Base-by-base conservation (phyloP, 92 coral and sea anemone species). In the Actinernus sp. region DNA sequence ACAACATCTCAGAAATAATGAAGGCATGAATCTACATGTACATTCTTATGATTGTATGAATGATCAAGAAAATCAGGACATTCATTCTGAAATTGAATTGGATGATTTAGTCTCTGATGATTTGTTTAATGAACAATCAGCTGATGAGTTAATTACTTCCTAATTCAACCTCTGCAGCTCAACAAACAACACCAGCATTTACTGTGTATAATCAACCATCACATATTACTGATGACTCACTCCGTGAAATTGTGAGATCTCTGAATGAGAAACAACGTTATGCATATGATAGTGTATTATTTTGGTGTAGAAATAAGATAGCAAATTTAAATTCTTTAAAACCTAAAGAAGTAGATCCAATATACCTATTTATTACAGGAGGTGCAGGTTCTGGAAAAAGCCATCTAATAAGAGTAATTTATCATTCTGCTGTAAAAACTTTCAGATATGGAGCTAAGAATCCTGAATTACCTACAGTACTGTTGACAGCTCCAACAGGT, bases 321-420 rank as follows among this genome's bases (percentile, higher is more conserved):
- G 81, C 81, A 86, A 73, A 74, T 31, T 25, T 73, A 74, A 81
- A 74, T 69, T 39, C 79, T 46, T 10, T 55, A 37, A 69, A 78
- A 58, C 76, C 76, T 63, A 60, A 55, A 25, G 63, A 59, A 0
- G 51, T 78, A 29, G 40, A 62, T 17, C 87, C 86, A 61, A 80
- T 84, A 21, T 50, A 84, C 50, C 31, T 84, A 26, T 84, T 84
- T 56, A 9, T 78, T 16, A 71, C 91, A 33, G 91, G 87, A 33
- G 91, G 91, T 17, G 92, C 68, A 2, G 93, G 93, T 31, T 79
- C 88, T 12, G 93, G 93, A 6, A 86, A 86, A 74, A 43, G 68
- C 30, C 82, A 85, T 49, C 55, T 84, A 22, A 84, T 84, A 11
- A 78, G 79, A 14, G 25, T 55, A 45, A 84, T 84, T 53, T 85